Evolutionary conservation across 1,140 invertebrate genomes (phyloP).

Genomic region (Cydia pomonella): DNA sequence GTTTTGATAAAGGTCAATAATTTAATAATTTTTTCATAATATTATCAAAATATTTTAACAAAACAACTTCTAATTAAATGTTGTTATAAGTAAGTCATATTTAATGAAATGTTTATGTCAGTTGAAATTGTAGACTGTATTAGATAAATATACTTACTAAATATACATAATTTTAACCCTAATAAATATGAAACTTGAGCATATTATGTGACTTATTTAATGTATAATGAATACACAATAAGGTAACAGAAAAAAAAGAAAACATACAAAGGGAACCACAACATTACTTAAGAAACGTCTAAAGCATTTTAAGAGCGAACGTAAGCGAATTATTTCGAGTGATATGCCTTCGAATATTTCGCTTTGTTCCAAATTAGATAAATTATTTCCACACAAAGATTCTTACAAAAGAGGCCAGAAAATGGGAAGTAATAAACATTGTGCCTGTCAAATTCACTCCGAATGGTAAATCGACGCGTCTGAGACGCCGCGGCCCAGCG

Average conservation of each 20-base stretch:
- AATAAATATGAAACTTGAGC: no score
- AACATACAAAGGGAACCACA: slow-evolving; percentile 34
- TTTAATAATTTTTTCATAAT: no score
- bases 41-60: not conserved
- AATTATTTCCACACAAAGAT: slow-evolving; percentile 65
- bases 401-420: slow-evolving; percentile 50
- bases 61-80: not conserved
- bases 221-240: not conserved
- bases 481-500: slow-evolving; percentile 40
- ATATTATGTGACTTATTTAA: not conserved
- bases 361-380: slow-evolving; percentile 65
- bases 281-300: slow-evolving; percentile 28
- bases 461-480: slow-evolving; percentile 58
- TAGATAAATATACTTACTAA: no score
- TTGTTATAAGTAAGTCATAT: not conserved
- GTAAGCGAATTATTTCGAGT: slow-evolving; percentile 33
- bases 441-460: slow-evolving; percentile 63
- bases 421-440: slow-evolving; percentile 60
- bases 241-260: slow-evolving; percentile 39
- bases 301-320: slow-evolving; percentile 31
- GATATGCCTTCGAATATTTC: slow-evolving; percentile 45
- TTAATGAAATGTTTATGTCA: no score
- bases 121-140: no score
- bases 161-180: no score
- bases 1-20: not conserved